Percentiles rank a stretch among this genome's conserved stretches.
Conservation (phyloP, 2,797 vertebrate species). For the Diceros bicornis region DNA sequence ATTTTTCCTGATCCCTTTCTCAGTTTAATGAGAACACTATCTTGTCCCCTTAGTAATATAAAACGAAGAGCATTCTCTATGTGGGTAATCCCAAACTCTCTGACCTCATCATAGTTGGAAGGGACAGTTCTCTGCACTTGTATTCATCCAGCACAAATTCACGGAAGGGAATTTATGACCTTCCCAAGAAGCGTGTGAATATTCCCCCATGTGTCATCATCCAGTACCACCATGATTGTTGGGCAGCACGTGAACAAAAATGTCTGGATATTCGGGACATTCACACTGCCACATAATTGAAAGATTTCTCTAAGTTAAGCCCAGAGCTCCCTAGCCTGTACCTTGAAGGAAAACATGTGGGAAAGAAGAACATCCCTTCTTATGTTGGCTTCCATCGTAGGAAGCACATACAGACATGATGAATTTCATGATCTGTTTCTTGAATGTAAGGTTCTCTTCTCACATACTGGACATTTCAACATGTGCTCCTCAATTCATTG, state of each 20-base stretch:
- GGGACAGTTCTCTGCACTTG: not conserved
- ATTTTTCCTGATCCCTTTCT: not conserved
- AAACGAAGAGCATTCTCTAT: not conserved
- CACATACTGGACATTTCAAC: not conserved
- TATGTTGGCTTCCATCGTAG: not conserved
- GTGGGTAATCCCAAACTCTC: constrained; percentile 1
- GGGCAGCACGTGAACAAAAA: accelerated
- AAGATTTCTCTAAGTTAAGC: not conserved
- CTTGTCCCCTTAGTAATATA: not conserved
- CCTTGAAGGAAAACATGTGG: not conserved
- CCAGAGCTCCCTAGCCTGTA: too few relatives aligned
- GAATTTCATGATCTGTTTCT: not conserved
- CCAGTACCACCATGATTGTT: too few relatives aligned
- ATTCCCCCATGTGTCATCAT: not conserved
- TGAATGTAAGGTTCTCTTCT: not conserved
- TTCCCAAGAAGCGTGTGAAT: not conserved
- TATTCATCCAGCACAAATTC: not conserved
- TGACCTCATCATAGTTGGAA: not conserved
- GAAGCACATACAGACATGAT: not conserved
- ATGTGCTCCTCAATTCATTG: not conserved
- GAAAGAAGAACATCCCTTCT: not conserved
- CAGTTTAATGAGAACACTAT: not conserved
- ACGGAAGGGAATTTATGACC: not conserved
- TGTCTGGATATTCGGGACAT: not conserved
- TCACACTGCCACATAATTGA: not conserved